Evolutionary conservation across 1,140 invertebrate genomes (phyloP), one percentile per base, ranked within the genome.

Genomic region (Hylaeus anthracinus): DNA sequence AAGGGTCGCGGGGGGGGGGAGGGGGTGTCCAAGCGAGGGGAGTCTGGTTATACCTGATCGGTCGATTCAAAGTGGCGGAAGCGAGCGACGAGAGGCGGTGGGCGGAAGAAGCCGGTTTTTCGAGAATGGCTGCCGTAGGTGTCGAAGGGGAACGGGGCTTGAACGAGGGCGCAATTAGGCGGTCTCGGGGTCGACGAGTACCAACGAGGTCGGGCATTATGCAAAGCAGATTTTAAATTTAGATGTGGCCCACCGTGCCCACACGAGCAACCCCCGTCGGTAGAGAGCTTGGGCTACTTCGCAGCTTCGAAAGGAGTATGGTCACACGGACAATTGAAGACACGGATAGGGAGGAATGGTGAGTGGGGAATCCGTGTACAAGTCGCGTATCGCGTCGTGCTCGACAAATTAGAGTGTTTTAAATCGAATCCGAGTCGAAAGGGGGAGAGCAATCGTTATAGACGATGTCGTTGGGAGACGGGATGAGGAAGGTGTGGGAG

Each of bases 151-250:
- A 88, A 86, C 87, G 82, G 84, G 83, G 84, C 88, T 92, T 86
- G 90, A 92, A 92, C 89, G 88, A 88, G 88, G 82, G 88, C 86
- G 89, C 92, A 93, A 93, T 93, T 93, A 93, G 91, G 85, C 89
- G 88, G 83, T 85, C 87, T 90, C 87, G 87, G 85, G 79, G 74
- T 88, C 75, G 80, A 76, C 83, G 81, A 75, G 80, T 67, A 84
- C 72, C 79, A 84, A 82, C 87, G 72, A 89, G 84, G 87, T 88
- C 83, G 88, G 87, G 88, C 88, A 93, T 93, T 93, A 93, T 93
- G 92, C 91, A 93, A 93, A 93, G 85, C 86, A 92, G 90, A 93
- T 93, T 93, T 93, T 93, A 93, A 93, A 93, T 93, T 93, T 90
- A 92, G 91, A 93, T 92, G 91, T 83, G 88, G 84, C 87, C 87